Conservation (phyloP, 2,113 vertebrate genomes). For the Probosciger aterrimus region DNA sequence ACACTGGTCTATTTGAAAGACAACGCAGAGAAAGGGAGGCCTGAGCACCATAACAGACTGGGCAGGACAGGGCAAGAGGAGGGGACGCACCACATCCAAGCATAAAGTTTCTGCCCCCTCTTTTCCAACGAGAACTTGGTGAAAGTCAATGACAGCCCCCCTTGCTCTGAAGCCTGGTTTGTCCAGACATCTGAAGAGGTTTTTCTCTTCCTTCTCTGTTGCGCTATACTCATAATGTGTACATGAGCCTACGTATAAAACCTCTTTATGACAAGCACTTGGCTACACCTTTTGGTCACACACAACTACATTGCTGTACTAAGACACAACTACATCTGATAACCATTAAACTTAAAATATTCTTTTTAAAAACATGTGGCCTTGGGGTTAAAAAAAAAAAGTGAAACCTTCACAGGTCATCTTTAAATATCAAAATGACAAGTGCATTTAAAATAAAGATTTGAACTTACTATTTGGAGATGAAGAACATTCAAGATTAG, state of each 20-base stretch:
- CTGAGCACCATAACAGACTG: not conserved
- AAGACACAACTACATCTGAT: not conserved
- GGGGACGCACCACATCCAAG: not conserved
- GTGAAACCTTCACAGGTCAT: not conserved
- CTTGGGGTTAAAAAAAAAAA: not conserved
- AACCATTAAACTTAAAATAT: not conserved
- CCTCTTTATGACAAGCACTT: not conserved
- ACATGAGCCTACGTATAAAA: not conserved
- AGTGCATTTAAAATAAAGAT: not conserved
- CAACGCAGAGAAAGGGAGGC: not conserved
- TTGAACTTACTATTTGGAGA: not conserved
- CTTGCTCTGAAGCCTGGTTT: not conserved
- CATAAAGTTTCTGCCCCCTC: not conserved
- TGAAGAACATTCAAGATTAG: not conserved
- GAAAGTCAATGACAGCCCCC: fast-evolving
- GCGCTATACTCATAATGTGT: not conserved
- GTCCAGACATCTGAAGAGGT: not conserved
- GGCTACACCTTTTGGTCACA: not conserved
- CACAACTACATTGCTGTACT: not conserved
- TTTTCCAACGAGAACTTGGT: not conserved
- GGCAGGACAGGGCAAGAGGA: not conserved
- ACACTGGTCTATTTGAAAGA: not conserved
- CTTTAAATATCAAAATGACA: not conserved
- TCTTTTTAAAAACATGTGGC: not conserved
- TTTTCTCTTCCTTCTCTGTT: not conserved